phyloP scores from a whole-genome alignment of 2,113 vertebrate species.

The Nannospalax galili region DNA sequence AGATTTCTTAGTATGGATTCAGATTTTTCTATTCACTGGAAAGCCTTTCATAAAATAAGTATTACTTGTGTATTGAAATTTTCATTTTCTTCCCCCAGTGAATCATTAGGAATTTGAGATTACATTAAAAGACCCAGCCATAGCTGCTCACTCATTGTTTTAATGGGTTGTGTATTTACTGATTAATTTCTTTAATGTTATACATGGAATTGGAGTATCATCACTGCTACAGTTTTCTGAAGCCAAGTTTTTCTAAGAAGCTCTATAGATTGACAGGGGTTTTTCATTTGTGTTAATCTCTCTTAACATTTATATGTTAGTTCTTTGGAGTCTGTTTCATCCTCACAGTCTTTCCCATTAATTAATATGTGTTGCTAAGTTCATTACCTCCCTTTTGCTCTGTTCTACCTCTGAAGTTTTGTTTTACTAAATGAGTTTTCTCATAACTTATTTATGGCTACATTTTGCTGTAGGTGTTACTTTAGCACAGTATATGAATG shows the following conservation, averaged over 20 bases:
- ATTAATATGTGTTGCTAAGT: background rate
- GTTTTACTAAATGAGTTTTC: no score
- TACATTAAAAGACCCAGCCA: background rate
- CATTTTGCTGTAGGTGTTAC: background rate
- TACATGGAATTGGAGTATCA: background rate
- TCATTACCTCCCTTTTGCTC: background rate
- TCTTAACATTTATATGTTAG: background rate
- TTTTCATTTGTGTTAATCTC: background rate
- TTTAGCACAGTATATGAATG: background rate
- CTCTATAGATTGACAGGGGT: background rate
- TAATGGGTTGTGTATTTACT: background rate
- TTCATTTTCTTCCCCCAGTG: background rate
- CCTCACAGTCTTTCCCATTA: background rate
- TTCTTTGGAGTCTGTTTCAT: background rate
- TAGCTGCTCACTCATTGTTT: background rate
- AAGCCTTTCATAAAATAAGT: constrained; percentile 29
- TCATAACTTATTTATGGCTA: background rate
- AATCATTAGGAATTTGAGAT: background rate
- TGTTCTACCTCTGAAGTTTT: background rate
- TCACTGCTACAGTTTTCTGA: background rate
- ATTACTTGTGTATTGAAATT: background rate
- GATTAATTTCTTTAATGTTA: constrained; percentile 24
- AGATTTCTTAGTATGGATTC: background rate
- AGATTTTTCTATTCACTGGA: constrained; percentile 13
- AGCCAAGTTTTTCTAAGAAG: background rate